Base-by-base conservation (phyloP, 2,888 invertebrate genomes). In the Coenonympha glycerion region DNA sequence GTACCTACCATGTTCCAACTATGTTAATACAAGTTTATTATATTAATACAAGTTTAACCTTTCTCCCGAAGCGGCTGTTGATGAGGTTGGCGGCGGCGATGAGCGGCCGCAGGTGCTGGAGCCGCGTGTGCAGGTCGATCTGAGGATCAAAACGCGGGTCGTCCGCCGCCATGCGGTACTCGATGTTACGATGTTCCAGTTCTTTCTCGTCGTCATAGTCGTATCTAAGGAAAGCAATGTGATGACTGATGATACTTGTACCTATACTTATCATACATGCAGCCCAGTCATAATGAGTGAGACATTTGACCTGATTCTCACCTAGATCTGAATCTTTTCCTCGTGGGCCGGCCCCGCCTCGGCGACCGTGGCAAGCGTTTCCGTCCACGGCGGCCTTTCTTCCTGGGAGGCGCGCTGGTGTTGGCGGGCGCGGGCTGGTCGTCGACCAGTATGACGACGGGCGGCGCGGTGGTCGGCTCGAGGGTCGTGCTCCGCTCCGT, bases 41-140 rank as follows among this genome's bases (percentile, higher is more conserved):
- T 3, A 8, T 26, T 9, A 8, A 9, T 26, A 8, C 24, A 26
- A 2, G 30, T 30, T 2, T 15, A 3, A 94, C 94, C 89, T 91
- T 90, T 71, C 94, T 87, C 40, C 95, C 95, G 19, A 93, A 92
- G 47, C 91, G 88, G 69, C 91, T 92, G 73, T 95, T 95, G 73
- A 95, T 93, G 66, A 92, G 86, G 72, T 95, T 94, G 61, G 94
- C 91, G 52, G 91, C 88, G n/a, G 92, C 90, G 57, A 91, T 87
- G 59, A 89, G 87, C 16, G 87, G 81, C 42, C 87, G 84, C 55
- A 88, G 65, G 26, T 76, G 74, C 56, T 82, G 84, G 37, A 86
- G 79, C 22, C 89, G 80, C 57, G 86, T 87, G 59, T 72, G 74
- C 50, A 88, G 65, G 61, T 85, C 86, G 50, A 87, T 82, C 62